Evolutionary conservation across 2,888 invertebrate genomes (phyloP), one percentile per base, ranked within the genome.

Genomic region (Troilus luridus): DNA sequence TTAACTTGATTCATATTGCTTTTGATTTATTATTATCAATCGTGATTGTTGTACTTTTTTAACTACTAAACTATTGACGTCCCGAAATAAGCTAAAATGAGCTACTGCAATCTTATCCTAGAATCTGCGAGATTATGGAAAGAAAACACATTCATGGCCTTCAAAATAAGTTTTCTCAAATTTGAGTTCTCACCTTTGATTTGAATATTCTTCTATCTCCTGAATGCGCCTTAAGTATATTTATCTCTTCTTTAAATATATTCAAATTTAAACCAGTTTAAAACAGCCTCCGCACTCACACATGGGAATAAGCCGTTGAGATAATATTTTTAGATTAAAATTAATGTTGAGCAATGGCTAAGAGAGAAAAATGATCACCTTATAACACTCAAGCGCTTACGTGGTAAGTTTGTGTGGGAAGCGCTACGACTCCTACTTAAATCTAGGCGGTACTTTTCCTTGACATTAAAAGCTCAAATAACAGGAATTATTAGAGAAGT

Each of bases 281-380:
- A 85, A 58, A 17, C 54, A 85, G 56, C 85, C 85, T 85, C 56
- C 85, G 72, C 72, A 77, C 27, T 77, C 72, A 24, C 17, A 77
- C 72, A 17, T 77, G 27, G 72, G 19, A 77, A 77, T 85, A 56
- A 85, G 85, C 85, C 56, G 56, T 77, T 77, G 85, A 58, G 56
- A 85, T 85, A 85, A 85, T 85, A 85, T 85, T 85, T 85, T 85
- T 85, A 85, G 85, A 85, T 85, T 85, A 85, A 85, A 56, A 85
- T 85, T 85, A 58, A 85, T 56, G 85, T 58, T 85, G 85, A 85
- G 85, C 85, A 85, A 85, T 85, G 56, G n/a, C 56, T 85, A 85
- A 85, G 56, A 56, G 85, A 85, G 85, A 85, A 85, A 85, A 85
- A 85, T 85, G 85, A 85, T 11, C 56, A 85, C 85, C 85, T 85